phyloP scores from a whole-genome alignment of 2,113 vertebrate species.

The Hydrochoerus hydrochaeris region DNA sequence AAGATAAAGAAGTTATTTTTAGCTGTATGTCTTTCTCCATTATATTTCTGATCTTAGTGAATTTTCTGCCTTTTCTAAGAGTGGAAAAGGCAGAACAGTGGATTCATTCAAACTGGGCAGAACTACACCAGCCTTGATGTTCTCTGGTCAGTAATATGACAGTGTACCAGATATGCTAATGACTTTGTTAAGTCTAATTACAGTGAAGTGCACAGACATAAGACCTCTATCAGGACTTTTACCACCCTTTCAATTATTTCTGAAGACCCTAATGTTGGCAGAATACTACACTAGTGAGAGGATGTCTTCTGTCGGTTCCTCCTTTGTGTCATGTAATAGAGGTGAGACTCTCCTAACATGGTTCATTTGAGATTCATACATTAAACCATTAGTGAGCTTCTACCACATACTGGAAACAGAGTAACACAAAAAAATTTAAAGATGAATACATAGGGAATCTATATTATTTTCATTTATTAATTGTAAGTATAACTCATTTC shows the following conservation, averaged over 20 bases:
- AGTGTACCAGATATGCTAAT: not conserved
- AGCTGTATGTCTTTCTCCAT: not conserved
- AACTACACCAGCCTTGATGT: not conserved
- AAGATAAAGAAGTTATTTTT: not conserved
- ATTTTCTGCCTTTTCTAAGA: not conserved
- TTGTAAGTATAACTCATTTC: not conserved
- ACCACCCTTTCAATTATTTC: not conserved
- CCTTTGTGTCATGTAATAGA: not conserved
- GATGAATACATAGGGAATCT: not conserved
- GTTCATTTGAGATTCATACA: constrained; percentile 9
- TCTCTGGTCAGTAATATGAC: constrained; percentile 32
- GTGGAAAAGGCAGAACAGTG: no score
- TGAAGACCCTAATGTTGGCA: not conserved
- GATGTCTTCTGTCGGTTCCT: not conserved
- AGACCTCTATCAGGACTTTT: constrained; percentile 5
- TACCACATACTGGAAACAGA: not conserved
- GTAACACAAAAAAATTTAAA: not conserved
- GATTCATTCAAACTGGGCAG: constrained; percentile 58
- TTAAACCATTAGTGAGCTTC: not conserved
- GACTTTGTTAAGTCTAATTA: no score
- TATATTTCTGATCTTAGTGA: constrained; percentile 30
- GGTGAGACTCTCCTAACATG: not conserved
- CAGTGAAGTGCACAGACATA: constrained; percentile 53
- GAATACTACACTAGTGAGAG: not conserved
- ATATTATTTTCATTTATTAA: not conserved